Conservation (phyloP, 2,797 vertebrate species). For the Enteromius trimaculatus region DNA sequence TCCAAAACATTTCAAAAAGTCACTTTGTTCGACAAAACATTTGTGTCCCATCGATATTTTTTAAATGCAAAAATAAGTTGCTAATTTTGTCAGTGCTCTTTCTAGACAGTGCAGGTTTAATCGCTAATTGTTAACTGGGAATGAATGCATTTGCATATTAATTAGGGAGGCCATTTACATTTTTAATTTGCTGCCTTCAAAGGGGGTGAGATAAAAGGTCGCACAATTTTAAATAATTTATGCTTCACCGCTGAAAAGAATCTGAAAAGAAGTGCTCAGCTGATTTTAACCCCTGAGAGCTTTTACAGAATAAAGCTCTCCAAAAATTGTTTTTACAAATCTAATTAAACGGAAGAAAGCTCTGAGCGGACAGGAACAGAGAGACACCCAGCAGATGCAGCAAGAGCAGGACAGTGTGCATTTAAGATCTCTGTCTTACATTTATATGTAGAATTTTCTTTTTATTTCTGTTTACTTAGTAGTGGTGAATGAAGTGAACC, state of each 20-base stretch:
- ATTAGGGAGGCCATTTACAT: slow-evolving; percentile 99
- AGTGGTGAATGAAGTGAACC: not conserved
- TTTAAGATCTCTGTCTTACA: slow-evolving; percentile 17
- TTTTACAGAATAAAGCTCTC: slow-evolving; percentile 87
- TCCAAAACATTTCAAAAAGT: slow-evolving; percentile 90
- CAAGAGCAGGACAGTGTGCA: slow-evolving; percentile 60
- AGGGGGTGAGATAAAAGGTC: slow-evolving; percentile 99
- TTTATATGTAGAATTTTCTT: not conserved
- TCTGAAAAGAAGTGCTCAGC: slow-evolving; percentile 99
- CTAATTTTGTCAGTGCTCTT: slow-evolving; percentile 99
- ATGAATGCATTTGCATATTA: slow-evolving; percentile 99
- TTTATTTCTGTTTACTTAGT: slow-evolving; percentile 3
- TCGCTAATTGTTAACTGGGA: slow-evolving; percentile 99
- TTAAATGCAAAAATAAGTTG: slow-evolving; percentile 99
- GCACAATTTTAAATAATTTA: slow-evolving; percentile 99
- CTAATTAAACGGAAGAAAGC: slow-evolving; percentile 87
- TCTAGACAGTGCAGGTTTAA: slow-evolving; percentile 99
- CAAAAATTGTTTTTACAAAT: slow-evolving; percentile 90
- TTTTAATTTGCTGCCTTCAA: slow-evolving; percentile 99
- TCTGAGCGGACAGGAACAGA: slow-evolving; percentile 75
- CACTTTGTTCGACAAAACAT: slow-evolving; percentile 97
- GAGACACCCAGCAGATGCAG: slow-evolving; percentile 77
- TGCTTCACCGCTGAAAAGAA: slow-evolving; percentile 99
- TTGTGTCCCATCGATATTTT: slow-evolving; percentile 94
- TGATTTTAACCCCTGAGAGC: slow-evolving; percentile 99